Evolutionary conservation across 2,113 vertebrate species (phyloP), one percentile per base, ranked within the genome.

Genomic region (Pica pica): DNA sequence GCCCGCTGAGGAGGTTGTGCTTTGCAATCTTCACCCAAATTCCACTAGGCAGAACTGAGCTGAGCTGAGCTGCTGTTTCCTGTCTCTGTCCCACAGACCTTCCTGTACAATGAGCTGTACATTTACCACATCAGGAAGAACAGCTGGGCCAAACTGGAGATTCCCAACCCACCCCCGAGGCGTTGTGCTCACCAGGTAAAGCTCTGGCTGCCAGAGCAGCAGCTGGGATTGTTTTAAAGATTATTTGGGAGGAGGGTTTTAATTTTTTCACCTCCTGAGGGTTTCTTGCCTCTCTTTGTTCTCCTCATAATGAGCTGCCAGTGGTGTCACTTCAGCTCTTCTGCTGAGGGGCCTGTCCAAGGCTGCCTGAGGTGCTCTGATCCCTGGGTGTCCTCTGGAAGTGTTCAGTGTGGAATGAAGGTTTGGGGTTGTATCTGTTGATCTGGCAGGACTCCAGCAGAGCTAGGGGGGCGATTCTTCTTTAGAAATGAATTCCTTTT

Each of bases 151-250:
- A 99, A 98, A 50, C 94, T 98, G 0, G 99, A 99, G 65, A 98
- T 99, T 83, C 99, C 99, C 27, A 99, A 97, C 83, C 98, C 99
- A 2, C 99, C 99, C 13, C 99, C 99, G 0, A 97, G 98, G 19
- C 98, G 99, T 73, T 99, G 99, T 87, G 98, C 99, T 76, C 99
- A 99, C 93, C 99, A 99, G 99, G 99, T 99, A 96, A 67, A 5
- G 18, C 20, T 16, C 46, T 73, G 59, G 4, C 11, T 80, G 85
- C 55, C 14, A 13, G 4, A 61, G 47, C 59, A 71, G 80, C 80
- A 28, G 26, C 16, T 77, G 83, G 44, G 7, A 1, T 64, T 46
- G 11, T 47, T 83, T 52, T 69, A 3, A 41, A 28, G 6, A 0
- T 30, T 13, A 3, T 12, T 8, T 42, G 46, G n/a, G 37, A 71